Evolutionary conservation across 1,140 invertebrate species (phyloP).

Genomic region (Philotrypesis tridentata): DNA sequence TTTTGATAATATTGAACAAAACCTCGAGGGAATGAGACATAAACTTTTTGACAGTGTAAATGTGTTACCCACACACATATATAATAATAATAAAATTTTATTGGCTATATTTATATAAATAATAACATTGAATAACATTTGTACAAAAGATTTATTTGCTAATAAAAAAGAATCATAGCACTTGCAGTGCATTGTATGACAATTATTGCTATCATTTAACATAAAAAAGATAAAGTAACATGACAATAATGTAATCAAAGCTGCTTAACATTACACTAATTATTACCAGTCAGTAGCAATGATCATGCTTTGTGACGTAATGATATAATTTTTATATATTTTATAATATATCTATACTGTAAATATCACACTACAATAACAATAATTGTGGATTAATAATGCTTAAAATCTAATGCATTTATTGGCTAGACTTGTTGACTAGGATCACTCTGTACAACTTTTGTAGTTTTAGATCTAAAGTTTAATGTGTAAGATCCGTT

Average conservation of each 20-base stretch:
- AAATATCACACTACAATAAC: conserved; percentile 43
- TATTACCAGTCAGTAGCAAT: conserved; percentile 31
- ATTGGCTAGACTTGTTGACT: conserved; percentile 61
- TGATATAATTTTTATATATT: conserved; percentile 47
- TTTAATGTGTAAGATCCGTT: background rate
- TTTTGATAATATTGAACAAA: no score
- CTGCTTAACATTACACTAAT: conserved; percentile 7
- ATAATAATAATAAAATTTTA: conserved; percentile 30
- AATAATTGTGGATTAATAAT: conserved; percentile 49
- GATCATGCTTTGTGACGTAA: conserved; percentile 31
- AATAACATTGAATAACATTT: conserved; percentile 36
- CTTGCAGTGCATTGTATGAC: background rate
- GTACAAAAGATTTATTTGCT: conserved; percentile 32
- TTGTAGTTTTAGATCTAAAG: conserved; percentile 23
- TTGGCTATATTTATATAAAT: conserved; percentile 14
- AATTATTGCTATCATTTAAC: conserved; percentile 26
- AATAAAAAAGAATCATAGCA: conserved; percentile 21
- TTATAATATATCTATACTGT: conserved; percentile 32
- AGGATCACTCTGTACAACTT: conserved; percentile 48
- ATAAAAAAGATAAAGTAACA: conserved; percentile 21
- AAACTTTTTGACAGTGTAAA: no score
- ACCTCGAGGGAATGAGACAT: no score
- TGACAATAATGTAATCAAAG: conserved; percentile 16
- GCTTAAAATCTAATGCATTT: conserved; percentile 49
- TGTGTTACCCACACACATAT: no score